Conservation (phyloP, 92 coral and sea anemone genomes). For the Meandrina meandrites region DNA sequence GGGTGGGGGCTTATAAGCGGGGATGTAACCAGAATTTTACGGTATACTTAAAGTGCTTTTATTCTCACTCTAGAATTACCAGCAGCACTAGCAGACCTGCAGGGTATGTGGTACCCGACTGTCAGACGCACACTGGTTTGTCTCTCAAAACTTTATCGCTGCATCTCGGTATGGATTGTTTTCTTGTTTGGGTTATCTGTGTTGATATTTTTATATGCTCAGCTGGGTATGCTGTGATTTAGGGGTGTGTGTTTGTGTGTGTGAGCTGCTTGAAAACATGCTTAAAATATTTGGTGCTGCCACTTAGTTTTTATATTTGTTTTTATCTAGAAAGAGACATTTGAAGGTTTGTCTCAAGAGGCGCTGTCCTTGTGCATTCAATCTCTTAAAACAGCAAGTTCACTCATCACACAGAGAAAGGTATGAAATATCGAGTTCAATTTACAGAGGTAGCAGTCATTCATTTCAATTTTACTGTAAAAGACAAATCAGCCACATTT, state of each 20-base stretch:
- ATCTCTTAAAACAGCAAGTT: constrained; percentile 89
- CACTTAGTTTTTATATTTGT: no score
- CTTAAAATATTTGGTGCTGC: no score
- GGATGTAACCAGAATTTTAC: no score
- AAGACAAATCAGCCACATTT: no score
- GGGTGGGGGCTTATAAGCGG: no score
- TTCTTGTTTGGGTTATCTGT: neutral
- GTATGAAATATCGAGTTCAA: constrained; percentile 41
- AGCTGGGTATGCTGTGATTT: neutral
- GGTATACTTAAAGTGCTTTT: no score
- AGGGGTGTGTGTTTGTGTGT: neutral
- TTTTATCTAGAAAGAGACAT: constrained; percentile 88
- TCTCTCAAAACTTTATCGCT: constrained; percentile 93
- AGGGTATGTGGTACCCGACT: constrained; percentile 99
- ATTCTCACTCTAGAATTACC: constrained; percentile 69
- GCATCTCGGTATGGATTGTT: constrained; percentile 81
- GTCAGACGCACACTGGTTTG: constrained; percentile 95
- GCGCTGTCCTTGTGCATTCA: constrained; percentile 89
- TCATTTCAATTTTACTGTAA: neutral
- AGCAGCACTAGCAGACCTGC: constrained; percentile 92
- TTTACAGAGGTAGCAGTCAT: neutral
- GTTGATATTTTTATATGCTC: neutral
- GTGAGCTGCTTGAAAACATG: no score
- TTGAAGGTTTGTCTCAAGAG: constrained; percentile 98
- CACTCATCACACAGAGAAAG: constrained; percentile 88